Evolutionary conservation across 92 coral and sea anemone species (phyloP).

Genomic region (Muricea muricata): DNA sequence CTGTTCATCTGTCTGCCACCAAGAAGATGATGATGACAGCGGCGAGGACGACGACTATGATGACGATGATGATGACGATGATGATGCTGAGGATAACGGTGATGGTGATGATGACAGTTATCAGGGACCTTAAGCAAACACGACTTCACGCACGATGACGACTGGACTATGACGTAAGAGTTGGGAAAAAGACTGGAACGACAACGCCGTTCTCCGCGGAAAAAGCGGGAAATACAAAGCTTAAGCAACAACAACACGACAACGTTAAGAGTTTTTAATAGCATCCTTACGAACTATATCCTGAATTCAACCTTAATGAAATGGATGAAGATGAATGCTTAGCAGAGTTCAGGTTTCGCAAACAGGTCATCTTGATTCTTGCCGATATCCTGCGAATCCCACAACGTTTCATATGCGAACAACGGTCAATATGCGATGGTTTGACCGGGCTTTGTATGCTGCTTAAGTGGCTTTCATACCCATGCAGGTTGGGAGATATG

Average conservation of each 20-base stretch:
- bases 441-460: constrained; percentile 11
- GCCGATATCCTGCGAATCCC: constrained; percentile 8
- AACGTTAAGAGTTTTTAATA: neutral
- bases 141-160: too few relatives aligned
- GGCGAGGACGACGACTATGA: too few relatives aligned
- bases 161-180: too few relatives aligned
- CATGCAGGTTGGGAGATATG: constrained; percentile 5
- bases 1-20: too few relatives aligned
- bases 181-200: neutral
- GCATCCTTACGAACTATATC: neutral
- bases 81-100: too few relatives aligned
- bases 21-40: too few relatives aligned
- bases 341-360: neutral
- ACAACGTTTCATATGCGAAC: constrained; percentile 1
- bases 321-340: neutral
- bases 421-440: constrained; percentile 22
- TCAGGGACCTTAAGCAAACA: too few relatives aligned
- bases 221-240: neutral
- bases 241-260: constrained; percentile 4
- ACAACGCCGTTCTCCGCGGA: constrained; percentile 8
- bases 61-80: too few relatives aligned
- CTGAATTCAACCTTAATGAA: neutral
- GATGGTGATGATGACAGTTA: too few relatives aligned
- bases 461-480: constrained; percentile 14
- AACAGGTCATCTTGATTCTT: neutral